A percentile compares a stretch with the other conserved stretches of the same genome.
phyloP scores from a whole-genome alignment of 2,113 vertebrate genomes.

The Hyperopisus bebe region DNA sequence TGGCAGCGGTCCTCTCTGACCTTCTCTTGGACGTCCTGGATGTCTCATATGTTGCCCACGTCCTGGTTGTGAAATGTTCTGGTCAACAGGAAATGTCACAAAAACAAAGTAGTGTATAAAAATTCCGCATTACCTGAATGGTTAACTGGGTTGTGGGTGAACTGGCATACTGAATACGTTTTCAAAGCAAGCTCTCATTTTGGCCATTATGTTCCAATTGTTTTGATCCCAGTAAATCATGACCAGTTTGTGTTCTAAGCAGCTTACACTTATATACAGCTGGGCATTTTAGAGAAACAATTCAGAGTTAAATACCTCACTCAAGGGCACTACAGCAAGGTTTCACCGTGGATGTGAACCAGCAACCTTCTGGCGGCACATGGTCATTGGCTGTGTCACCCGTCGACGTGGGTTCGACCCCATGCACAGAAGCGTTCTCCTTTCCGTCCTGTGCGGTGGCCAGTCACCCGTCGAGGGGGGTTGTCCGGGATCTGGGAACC shows the following conservation, averaged over 20 bases:
- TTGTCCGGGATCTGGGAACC: neutral
- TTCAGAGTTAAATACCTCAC: neutral
- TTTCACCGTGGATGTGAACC: neutral
- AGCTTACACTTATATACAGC: conserved; percentile 7
- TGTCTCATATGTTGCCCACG: neutral
- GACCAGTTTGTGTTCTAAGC: neutral
- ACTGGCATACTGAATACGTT: neutral
- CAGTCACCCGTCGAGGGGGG: neutral
- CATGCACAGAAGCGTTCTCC: neutral
- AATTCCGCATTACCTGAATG: neutral
- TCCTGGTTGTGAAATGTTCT: neutral
- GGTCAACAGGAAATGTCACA: neutral
- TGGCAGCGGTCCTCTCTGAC: neutral
- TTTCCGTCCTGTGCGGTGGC: neutral
- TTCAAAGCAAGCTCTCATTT: neutral
- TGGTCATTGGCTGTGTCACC: neutral
- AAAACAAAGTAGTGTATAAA: neutral
- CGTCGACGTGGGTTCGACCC: neutral
- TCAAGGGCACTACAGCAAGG: neutral
- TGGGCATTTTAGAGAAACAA: conserved; percentile 1
- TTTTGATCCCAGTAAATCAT: neutral
- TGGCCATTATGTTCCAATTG: neutral
- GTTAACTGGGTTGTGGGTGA: neutral
- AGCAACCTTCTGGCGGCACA: neutral
- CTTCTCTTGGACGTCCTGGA: neutral